These are phyloP conservation scores for Psittacula echo DNA, from an alignment of 2,797 vertebrate genomes.

Conservation along the genomic window DNA sequence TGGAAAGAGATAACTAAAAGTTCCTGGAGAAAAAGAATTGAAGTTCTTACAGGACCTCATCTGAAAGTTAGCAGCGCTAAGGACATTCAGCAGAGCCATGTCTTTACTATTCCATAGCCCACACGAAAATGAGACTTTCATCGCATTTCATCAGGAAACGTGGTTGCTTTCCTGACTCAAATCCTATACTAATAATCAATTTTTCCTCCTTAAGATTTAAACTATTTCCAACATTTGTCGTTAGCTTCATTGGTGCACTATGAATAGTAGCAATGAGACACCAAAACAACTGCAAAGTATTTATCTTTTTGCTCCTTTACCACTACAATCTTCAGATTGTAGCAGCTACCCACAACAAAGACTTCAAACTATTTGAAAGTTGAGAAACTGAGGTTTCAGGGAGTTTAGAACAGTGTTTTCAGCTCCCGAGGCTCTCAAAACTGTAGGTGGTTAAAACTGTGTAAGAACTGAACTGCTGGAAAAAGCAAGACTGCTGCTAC, in stretches of 20 bases:
- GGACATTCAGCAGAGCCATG: rapidly evolving
- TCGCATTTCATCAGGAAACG: rapidly evolving
- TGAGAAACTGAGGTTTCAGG: background rate
- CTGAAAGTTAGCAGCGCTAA: rapidly evolving
- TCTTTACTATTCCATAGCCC: rapidly evolving
- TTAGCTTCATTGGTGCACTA: background rate
- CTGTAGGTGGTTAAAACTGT: background rate
- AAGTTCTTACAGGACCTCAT: background rate
- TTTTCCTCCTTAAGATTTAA: background rate
- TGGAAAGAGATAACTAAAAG: background rate
- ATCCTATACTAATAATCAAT: background rate
- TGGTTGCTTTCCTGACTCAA: background rate
- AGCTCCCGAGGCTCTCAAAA: background rate
- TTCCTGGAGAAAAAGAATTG: background rate
- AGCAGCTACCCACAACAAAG: background rate
- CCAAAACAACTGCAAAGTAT: background rate
- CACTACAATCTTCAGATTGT: rapidly evolving
- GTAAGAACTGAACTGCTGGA: background rate
- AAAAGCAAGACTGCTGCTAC: background rate
- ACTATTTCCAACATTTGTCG: background rate
- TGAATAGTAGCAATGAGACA: background rate
- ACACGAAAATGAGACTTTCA: rapidly evolving
- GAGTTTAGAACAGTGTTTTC: rapidly evolving
- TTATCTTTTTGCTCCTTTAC: background rate
- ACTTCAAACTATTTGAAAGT: background rate